Percentiles rank a stretch among this genome's conserved stretches.
These are phyloP conservation scores for Hemistola chrysoprasaria DNA, from an alignment of 2,888 invertebrate species.

Conservation along the genomic window DNA sequence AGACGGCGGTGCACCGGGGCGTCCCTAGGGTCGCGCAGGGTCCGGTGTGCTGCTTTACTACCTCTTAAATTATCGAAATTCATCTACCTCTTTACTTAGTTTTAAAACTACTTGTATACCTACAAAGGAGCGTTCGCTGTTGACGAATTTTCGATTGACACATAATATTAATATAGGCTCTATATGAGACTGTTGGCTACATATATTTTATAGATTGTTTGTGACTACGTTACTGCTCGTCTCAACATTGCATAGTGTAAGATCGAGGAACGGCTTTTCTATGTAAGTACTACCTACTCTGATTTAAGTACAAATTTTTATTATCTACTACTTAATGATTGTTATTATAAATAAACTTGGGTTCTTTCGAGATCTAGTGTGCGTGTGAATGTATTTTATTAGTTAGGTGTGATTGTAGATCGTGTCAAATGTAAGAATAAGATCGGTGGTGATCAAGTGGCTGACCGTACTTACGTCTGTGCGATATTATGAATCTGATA, in stretches of 20 bases:
- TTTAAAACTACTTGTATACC: slow-evolving; percentile 52
- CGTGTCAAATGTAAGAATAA: slow-evolving; percentile 51
- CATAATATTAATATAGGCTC: slow-evolving; percentile 48
- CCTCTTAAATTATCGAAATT: slow-evolving; percentile 69
- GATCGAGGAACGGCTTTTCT: slow-evolving; percentile 55
- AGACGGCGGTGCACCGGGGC: slow-evolving; percentile 60
- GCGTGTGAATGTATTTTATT: slow-evolving; percentile 52
- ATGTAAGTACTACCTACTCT: slow-evolving; percentile 65
- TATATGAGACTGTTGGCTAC: slow-evolving; percentile 74
- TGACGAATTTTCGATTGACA: slow-evolving; percentile 66
- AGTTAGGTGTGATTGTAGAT: slow-evolving; percentile 56
- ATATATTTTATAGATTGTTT: slow-evolving; percentile 79
- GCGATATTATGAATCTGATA: too few species aligned
- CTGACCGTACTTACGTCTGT: too few species aligned
- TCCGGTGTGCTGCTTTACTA: slow-evolving; percentile 63
- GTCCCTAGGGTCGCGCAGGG: slow-evolving; percentile 67
- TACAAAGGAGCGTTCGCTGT: slow-evolving; percentile 67
- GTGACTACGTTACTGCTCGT: slow-evolving; percentile 61
- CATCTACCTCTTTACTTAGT: slow-evolving; percentile 80
- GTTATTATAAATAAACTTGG: slow-evolving; percentile 65
- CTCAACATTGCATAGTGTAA: slow-evolving; percentile 46
- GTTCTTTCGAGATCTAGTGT: slow-evolving; percentile 55
- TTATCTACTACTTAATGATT: slow-evolving; percentile 62
- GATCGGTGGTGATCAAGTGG: slow-evolving; percentile 12
- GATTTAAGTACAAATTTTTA: slow-evolving; percentile 81